These are phyloP conservation scores for Fistularia commersonii DNA, from an alignment of 2,797 vertebrate genomes.

Conservation along the genomic window DNA sequence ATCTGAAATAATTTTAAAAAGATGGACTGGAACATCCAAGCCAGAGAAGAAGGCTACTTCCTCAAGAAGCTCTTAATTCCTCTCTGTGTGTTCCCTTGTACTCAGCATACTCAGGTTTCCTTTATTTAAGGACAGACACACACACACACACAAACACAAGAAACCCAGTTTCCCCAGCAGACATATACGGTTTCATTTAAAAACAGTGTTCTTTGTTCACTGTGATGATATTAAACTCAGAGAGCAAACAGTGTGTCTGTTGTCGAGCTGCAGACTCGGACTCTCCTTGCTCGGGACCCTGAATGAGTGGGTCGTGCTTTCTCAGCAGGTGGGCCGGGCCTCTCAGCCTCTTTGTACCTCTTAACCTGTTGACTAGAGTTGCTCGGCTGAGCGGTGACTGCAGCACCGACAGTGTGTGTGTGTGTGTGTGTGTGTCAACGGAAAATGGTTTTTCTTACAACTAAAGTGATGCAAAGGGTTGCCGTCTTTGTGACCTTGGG, in stretches of 20 bases:
- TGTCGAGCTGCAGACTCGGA: conserved; percentile 58
- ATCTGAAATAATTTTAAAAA: too few relatives aligned
- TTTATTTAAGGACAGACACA: conserved; percentile 51
- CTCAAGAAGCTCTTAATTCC: conserved; percentile 5
- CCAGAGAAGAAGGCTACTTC: too few relatives aligned
- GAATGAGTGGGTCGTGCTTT: conserved; percentile 42
- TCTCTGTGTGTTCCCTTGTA: conserved; percentile 15
- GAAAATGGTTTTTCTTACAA: conserved; percentile 76
- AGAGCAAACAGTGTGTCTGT: conserved; percentile 68
- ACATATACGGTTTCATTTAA: conserved; percentile 71
- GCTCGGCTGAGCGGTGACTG: conserved; percentile 10
- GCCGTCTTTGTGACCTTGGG: conserved; percentile 84
- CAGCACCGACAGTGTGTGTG: conserved; percentile 2
- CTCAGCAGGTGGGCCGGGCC: conserved; percentile 44
- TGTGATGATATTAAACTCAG: conserved; percentile 64
- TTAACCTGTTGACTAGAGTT: conserved; percentile 18
- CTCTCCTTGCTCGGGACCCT: conserved; percentile 62
- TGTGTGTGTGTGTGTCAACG: neutral
- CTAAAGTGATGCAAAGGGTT: conserved; percentile 77
- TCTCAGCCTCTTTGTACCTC: conserved; percentile 21
- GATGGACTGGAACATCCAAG: too few relatives aligned
- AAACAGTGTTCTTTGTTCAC: conserved; percentile 76
- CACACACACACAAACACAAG: conserved; percentile 4
- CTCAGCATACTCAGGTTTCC: conserved; percentile 60
- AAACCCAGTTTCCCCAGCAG: conserved; percentile 45